phyloP scores from a whole-genome alignment of 2,888 invertebrate species.

The Crossocerus cetratus region DNA sequence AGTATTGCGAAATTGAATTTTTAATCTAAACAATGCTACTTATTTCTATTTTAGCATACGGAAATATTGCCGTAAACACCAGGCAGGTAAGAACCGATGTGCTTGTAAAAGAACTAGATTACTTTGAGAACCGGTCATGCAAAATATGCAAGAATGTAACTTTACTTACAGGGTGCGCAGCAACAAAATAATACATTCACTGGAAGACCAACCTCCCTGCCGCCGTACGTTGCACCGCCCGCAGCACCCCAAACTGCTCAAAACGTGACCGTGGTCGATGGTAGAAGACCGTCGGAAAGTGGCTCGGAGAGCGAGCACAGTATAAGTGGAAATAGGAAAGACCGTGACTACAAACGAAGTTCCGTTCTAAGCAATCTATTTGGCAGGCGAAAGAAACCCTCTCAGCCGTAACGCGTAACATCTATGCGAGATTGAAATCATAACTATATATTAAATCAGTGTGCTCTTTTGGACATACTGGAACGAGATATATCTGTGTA shows the following conservation, averaged over 20 bases:
- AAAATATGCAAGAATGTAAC: background rate
- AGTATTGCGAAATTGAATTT: background rate
- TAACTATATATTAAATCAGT: constrained; percentile 24
- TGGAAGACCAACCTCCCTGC: constrained; percentile 75
- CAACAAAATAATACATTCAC: constrained; percentile 69
- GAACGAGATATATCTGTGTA: constrained; percentile 15
- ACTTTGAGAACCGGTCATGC: background rate
- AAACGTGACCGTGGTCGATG: constrained; percentile 67
- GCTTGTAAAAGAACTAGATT: background rate
- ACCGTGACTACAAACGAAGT: constrained; percentile 73
- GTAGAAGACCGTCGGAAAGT: constrained; percentile 74
- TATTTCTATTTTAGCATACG: constrained; percentile 74
- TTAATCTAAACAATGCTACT: constrained; percentile 8
- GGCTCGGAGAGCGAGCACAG: constrained; percentile 76
- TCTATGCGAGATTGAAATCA: constrained; percentile 15
- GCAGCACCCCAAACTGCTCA: constrained; percentile 67
- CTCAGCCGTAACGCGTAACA: constrained; percentile 66
- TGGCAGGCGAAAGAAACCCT: constrained; percentile 72
- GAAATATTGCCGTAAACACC: constrained; percentile 70
- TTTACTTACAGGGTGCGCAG: constrained; percentile 54
- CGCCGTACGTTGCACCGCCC: constrained; percentile 77
- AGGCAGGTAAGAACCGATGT: constrained; percentile 68
- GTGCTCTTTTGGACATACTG: constrained; percentile 14
- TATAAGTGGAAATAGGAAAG: constrained; percentile 73
- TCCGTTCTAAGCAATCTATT: constrained; percentile 74